A percentile compares a stretch with the other conserved stretches of the same genome.
These are phyloP conservation scores for Phataginus tetradactyla DNA, from an alignment of 2,797 vertebrate species.

Conservation along the genomic window DNA sequence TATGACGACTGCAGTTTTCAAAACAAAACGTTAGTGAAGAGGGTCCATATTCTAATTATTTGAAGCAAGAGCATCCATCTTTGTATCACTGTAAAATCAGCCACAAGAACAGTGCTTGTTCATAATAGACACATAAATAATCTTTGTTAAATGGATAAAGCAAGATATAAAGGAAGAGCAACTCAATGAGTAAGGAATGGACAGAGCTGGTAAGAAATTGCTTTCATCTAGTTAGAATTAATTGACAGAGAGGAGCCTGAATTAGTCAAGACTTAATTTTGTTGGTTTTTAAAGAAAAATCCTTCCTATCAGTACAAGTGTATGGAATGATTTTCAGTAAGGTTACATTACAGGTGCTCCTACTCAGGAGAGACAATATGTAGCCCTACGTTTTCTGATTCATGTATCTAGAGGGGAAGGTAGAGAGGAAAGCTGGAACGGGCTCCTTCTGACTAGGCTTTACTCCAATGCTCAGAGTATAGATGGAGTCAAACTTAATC, in stretches of 20 bases:
- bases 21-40: neutral
- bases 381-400: neutral
- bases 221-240: neutral
- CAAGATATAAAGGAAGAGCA: neutral
- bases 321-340: neutral
- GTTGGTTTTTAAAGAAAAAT: neutral
- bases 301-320: neutral
- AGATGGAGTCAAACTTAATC: neutral
- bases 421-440: neutral
- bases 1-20: neutral
- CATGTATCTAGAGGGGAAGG: neutral
- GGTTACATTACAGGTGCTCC: neutral
- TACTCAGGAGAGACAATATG: neutral
- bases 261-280: neutral
- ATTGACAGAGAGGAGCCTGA: neutral
- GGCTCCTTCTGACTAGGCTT: neutral
- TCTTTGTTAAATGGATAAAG: neutral
- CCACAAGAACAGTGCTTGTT: neutral
- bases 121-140: neutral
- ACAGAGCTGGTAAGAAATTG: neutral
- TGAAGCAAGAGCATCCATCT: neutral
- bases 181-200: neutral
- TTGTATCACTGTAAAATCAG: neutral
- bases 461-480: neutral
- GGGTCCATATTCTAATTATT: neutral